Evolutionary conservation across 1,140 invertebrate species (phyloP).

Genomic region (Latrodectus geometricus): DNA sequence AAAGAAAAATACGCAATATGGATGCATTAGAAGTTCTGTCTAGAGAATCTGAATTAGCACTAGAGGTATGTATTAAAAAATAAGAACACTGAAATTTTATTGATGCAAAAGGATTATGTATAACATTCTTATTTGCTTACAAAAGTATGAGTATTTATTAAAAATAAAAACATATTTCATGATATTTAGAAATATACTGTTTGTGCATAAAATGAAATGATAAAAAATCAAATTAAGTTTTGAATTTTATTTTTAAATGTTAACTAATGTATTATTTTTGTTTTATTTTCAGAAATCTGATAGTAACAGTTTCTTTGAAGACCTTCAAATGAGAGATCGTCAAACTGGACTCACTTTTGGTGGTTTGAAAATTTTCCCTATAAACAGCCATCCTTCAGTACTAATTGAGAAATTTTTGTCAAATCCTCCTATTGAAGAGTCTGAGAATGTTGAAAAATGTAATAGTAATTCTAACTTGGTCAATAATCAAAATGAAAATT

Average conservation of each 20-base stretch:
- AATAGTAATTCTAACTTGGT: neutral
- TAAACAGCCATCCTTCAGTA: constrained; percentile 14
- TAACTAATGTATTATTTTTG: too few species aligned
- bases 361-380: constrained; percentile 17
- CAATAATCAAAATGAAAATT: neutral
- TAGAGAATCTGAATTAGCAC: constrained; percentile 26
- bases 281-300: too few species aligned
- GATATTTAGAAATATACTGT: too few species aligned
- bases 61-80: constrained; percentile 19
- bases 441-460: neutral
- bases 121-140: too few species aligned
- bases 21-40: constrained; percentile 27
- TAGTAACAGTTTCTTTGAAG: too few species aligned
- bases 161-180: too few species aligned
- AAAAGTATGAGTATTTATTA: too few species aligned
- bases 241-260: too few species aligned
- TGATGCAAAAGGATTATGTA: too few species aligned
- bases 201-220: too few species aligned
- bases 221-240: too few species aligned
- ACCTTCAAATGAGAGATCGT: neutral
- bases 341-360: neutral
- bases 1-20: neutral
- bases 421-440: constrained; percentile 2
- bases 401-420: constrained; percentile 16
- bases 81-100: too few species aligned